These are phyloP conservation scores for Brachionus sp. DNA, from an alignment of 1,140 invertebrate species.

Conservation along the genomic window DNA sequence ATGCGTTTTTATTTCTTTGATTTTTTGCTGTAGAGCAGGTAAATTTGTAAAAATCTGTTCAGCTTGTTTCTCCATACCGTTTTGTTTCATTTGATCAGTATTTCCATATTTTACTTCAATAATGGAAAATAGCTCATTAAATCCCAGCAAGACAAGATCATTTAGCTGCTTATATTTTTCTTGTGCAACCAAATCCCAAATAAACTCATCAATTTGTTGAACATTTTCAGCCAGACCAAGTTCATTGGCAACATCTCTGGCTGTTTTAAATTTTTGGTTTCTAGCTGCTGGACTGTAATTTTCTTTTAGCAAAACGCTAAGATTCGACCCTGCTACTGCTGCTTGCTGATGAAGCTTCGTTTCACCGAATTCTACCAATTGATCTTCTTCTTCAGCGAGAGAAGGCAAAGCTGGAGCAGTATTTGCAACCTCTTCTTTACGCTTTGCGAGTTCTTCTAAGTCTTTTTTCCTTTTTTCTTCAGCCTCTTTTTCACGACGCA, in stretches of 20 bases:
- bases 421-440: slow-evolving; percentile 36
- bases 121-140: neutral
- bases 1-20: neutral
- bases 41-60: slow-evolving; percentile 26
- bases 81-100: slow-evolving; percentile 11
- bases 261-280: slow-evolving; percentile 25
- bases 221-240: slow-evolving; percentile 23
- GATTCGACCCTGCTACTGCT: neutral
- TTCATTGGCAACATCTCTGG: slow-evolving; percentile 26
- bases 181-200: neutral
- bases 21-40: neutral
- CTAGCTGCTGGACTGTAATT: slow-evolving; percentile 10
- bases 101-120: slow-evolving; percentile 10
- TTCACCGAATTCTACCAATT: slow-evolving; percentile 38
- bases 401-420: slow-evolving; percentile 14
- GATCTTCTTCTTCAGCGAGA: slow-evolving; percentile 41
- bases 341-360: slow-evolving; percentile 45
- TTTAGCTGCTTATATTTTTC: slow-evolving; percentile 13
- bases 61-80: slow-evolving; percentile 34
- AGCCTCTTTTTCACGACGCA: slow-evolving; percentile 17
- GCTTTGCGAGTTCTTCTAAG: slow-evolving; percentile 32
- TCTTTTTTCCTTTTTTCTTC: slow-evolving; percentile 39
- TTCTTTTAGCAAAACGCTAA: slow-evolving; percentile 18
- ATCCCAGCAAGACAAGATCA: slow-evolving; percentile 12
- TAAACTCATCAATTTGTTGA: slow-evolving; percentile 39